Base-by-base conservation (phyloP, 2,888 invertebrate species). In the Polydesmus complanatus region DNA sequence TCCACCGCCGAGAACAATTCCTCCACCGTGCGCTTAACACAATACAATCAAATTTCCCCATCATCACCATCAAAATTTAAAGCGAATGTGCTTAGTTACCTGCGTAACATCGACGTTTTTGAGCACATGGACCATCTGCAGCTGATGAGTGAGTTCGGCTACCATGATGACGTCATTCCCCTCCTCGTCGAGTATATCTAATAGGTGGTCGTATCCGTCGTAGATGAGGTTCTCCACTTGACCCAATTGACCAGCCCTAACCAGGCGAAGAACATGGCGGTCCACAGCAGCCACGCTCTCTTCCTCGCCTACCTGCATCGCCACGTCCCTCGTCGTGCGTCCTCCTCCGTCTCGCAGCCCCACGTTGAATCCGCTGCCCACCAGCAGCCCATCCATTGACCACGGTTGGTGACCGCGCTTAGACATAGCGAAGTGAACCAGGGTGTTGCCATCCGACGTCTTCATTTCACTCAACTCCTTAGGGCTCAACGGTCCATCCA, bases 381-480 rank as follows among this genome's bases (percentile, higher is more conserved):
- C 81, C 3, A 92, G 79, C 22, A 92, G 77, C 68, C 88, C 85
- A 69, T 85, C 83, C 48, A 92, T 77, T 0, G 86, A 86, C 65
- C 88, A 86, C 2, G 21, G 14, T 56, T 85, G 81, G 0, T 88
- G 83, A 70, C 91, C 91, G 0, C 85, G 81, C 54, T 89, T 81
- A 0, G 88, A 85, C 1, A 88, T 86, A 0, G 91, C 90, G 73
- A 89, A 90, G 73, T 93, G 92, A 47, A 92, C 74, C 80, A 90
- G 85, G 64, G 87, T 89, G 73, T 90, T 90, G 0, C 92, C 92
- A 68, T 89, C 88, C 71, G 91, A 91, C 68, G 92, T 91, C 86
- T 88, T 67, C 23, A 61, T 48, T 5, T 26, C 22, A 57, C 14
- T 8, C 8, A 26, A 19, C 14, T 37, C 8, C 37, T 37, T 37